These are phyloP conservation scores for Oreotrochilus melanogaster DNA, from an alignment of 2,113 vertebrate genomes.

Conservation along the genomic window DNA sequence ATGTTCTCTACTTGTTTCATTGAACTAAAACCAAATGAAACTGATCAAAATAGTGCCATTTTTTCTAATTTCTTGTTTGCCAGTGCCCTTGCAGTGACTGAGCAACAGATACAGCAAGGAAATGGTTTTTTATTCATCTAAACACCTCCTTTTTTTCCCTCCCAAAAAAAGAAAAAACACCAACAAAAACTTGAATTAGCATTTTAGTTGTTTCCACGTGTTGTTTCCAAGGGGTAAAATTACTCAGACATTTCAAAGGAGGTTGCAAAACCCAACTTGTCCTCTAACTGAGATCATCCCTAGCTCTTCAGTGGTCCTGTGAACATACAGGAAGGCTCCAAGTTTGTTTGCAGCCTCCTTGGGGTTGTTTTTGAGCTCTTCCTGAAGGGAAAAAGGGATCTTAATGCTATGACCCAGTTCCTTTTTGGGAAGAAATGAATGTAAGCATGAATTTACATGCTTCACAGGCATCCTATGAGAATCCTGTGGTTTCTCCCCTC, in stretches of 20 bases:
- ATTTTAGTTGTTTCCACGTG: neutral
- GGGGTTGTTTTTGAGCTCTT: neutral
- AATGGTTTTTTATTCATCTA: neutral
- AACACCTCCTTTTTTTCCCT: neutral
- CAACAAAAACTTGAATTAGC: neutral
- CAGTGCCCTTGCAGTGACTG: neutral
- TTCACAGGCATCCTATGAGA: neutral
- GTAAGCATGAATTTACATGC: neutral
- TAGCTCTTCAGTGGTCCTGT: neutral
- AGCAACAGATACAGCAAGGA: neutral
- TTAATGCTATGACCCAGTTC: neutral
- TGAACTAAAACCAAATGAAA: conserved; percentile 2
- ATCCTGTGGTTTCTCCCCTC: neutral
- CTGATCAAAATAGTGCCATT: neutral
- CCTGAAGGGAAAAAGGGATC: neutral
- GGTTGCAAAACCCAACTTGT: neutral
- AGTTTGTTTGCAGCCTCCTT: too few relatives aligned
- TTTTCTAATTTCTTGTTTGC: conserved; percentile 32
- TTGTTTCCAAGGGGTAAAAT: neutral
- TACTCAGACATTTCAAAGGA: neutral
- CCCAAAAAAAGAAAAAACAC: neutral
- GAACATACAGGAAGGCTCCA: neutral
- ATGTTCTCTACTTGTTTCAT: neutral
- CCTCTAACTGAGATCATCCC: neutral
- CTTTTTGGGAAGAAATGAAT: neutral